Conservation (phyloP, 2,797 vertebrate genomes). For the Mastacembelus armatus region DNA sequence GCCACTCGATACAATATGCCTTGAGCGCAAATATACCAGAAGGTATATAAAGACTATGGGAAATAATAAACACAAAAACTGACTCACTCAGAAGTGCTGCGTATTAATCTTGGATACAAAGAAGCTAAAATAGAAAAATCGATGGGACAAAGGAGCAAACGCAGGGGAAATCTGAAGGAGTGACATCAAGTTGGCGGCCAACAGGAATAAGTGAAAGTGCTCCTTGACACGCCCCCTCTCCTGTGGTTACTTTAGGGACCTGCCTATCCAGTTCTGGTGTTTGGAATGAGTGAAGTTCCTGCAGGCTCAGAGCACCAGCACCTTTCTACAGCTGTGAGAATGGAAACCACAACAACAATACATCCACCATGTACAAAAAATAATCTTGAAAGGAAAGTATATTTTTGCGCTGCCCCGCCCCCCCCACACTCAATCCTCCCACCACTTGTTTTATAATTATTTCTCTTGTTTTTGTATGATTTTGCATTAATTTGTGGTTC, state of each 20-base stretch:
- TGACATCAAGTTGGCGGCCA: slow-evolving; percentile 43
- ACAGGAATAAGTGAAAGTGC: slow-evolving; percentile 51
- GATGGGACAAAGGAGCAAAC: slow-evolving; percentile 52
- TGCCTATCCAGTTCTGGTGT: slow-evolving; percentile 84
- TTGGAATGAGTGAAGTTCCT: slow-evolving; percentile 67
- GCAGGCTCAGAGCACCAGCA: slow-evolving; percentile 83
- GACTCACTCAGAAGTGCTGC: slow-evolving; percentile 87
- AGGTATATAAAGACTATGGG: slow-evolving; percentile 69
- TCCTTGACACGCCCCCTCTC: slow-evolving; percentile 75
- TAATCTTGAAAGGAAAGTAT: slow-evolving; percentile 75
- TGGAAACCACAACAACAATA: slow-evolving; percentile 75
- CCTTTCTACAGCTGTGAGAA: slow-evolving; percentile 79
- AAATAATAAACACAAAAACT: slow-evolving; percentile 76
- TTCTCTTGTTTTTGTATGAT: slow-evolving; percentile 80
- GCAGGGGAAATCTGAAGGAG: slow-evolving; percentile 54
- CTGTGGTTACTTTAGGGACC: slow-evolving; percentile 86
- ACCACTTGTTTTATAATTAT: slow-evolving; percentile 79
- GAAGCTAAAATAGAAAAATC: slow-evolving; percentile 63
- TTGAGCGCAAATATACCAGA: slow-evolving; percentile 66
- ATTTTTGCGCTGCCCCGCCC: slow-evolving; percentile 81
- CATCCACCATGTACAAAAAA: slow-evolving; percentile 73
- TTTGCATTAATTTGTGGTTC: slow-evolving; percentile 81
- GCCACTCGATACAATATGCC: slow-evolving; percentile 52
- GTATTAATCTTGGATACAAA: slow-evolving; percentile 78
- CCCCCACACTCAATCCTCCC: slow-evolving; percentile 1